Conservation (phyloP, 2,113 vertebrate species). For the Hirundichthys speculiger region DNA sequence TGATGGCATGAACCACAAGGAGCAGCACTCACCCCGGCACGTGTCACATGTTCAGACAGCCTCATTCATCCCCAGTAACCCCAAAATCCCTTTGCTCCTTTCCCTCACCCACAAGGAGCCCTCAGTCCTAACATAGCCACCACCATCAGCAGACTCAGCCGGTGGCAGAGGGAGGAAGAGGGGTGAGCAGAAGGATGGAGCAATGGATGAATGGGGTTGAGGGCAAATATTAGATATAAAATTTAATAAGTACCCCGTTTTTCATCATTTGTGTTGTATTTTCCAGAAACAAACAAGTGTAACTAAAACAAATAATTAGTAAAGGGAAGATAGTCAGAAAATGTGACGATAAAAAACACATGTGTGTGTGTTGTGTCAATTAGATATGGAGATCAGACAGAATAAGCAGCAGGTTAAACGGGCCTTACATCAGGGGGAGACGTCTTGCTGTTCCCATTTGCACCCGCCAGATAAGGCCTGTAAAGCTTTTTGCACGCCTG, state of each 20-base stretch:
- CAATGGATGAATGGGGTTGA: constrained; percentile 15
- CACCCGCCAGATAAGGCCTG: constrained; percentile 63
- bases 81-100: constrained; percentile 50
- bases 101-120: constrained; percentile 59
- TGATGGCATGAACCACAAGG: constrained; percentile 66
- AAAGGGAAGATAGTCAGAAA: constrained; percentile 1
- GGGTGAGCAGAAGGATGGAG: constrained; percentile 21
- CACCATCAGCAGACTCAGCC: constrained; percentile 64
- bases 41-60: constrained; percentile 72
- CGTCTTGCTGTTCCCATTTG: constrained; percentile 56
- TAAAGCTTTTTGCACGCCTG: constrained; percentile 45
- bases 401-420: constrained; percentile 73
- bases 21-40: constrained; percentile 62
- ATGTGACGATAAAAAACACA: neutral
- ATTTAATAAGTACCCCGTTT: constrained; percentile 2
- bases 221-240: constrained; percentile 9
- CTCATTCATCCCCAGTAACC: constrained; percentile 70
- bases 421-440: constrained; percentile 66
- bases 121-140: constrained; percentile 58
- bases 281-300: constrained; percentile 9
- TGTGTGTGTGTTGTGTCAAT: constrained; percentile 62
- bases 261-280: constrained; percentile 8
- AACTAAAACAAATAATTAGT: neutral
- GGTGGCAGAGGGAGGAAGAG: constrained; percentile 45
- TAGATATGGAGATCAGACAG: constrained; percentile 87